Base-by-base conservation (phyloP, 2,113 vertebrate genomes). In the Herpailurus yagouaroundi region DNA sequence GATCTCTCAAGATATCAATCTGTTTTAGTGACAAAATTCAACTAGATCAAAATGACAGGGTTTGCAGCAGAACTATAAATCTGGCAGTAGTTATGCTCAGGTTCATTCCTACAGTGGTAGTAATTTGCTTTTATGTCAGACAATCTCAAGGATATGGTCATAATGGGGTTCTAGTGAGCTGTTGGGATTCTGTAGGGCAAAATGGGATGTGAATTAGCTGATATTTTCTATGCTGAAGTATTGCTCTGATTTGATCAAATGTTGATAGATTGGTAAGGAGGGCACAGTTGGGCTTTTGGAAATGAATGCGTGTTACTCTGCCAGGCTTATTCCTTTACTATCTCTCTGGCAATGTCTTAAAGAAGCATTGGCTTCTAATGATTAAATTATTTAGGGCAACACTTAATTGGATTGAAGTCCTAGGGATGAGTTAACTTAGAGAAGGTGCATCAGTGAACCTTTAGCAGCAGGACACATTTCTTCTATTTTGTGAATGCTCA, bases 111-210 rank as follows among this genome's bases (percentile, higher is more conserved):
- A 77, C 66, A 82, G 12, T 48, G 81, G 91, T 92, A 92, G 87
- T 96, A 91, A 97, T 97, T 96, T 95, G 96, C 94, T 98, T 98
- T 98, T 96, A 69, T 97, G 96, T 97, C 94, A 92, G 91, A 94
- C 96, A 96, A 23, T 97, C 96, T 97, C 97, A 82, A 94, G 97
- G 90, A 97, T 94, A 77, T 4, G 0, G 50, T 1, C 5, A 71
- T 98, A 82, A 98, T 52, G 63, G 94, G 55, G 74, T 98, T 97
- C 85, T 10, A 91, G 95, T 57, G 82, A 97, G 91, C 89, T 48
- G 11, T 19, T 94, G 93, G 76, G 82, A 82, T 90, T 96, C 90
- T 45, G 4, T 19, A 73, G 68, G 41, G 45, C 77, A 95, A 96
- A 97, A 95, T 84, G 92, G 68, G 71, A 89, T 88, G 82, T 16